Evolutionary conservation across 2,113 vertebrate species (phyloP), one percentile per base, ranked within the genome.

Genomic region (Dasypus novemcinctus): DNA sequence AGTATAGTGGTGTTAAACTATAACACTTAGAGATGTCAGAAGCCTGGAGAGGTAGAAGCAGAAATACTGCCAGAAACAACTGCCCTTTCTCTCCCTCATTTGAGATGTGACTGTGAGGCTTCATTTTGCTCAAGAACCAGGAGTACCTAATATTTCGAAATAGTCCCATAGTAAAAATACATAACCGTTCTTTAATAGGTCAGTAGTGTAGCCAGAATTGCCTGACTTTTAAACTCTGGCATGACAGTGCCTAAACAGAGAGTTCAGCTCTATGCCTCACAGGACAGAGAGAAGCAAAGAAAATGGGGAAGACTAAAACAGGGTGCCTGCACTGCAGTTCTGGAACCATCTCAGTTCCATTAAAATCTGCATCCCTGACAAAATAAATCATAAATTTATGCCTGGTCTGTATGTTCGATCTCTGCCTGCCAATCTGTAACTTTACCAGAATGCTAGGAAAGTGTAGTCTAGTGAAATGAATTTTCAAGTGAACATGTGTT

Each of bases 401-500:
- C 9, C 23, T 72, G 31, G 21, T 57, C 21, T n/a, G 5, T 52
- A 4, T 43, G 23, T 64, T 69, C 68, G 63, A 10, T 82, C 12
- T 52, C n/a, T 74, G 85, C 49, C 25, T 83, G 25, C 29, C 20
- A 85, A 27, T 63, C 7, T 1, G 54, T 52, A 79, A 9, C 2
- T 63, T 75, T 59, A 27, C 4, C 79, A 52, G 6, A 25, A 49
- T 63, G 11, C 61, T 78, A 7, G 59, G 10, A 57, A 63, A 63
- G 18, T 46, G 41, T 23, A 68, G 36, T 38, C 13, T 52, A 79
- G 6, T 74, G 71, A 84, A 52, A 83, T 59, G 82, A 27, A 87
- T 36, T 87, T 93, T 43, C 81, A 86, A 81, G 68, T 64, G 25
- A 49, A 59, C 31, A n/a, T 36, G 10, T 59, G 85, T 91, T 43